phyloP scores from a whole-genome alignment of 2,888 invertebrate species.

The Smittia sp. region DNA sequence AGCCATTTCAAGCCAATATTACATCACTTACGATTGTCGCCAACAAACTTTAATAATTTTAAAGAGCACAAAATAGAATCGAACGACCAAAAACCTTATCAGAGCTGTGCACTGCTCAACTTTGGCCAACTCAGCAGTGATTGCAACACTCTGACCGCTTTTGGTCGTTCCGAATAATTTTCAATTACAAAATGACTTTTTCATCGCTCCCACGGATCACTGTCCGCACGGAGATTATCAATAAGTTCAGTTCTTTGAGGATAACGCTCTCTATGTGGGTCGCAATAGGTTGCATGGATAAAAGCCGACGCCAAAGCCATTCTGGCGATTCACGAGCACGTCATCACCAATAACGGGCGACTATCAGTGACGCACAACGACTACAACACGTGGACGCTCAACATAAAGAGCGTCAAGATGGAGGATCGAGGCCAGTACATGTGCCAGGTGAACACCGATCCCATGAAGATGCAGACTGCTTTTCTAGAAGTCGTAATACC shows the following conservation, averaged over 20 bases:
- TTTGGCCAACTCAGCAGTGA: too few relatives aligned
- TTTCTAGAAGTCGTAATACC: conserved; percentile 88
- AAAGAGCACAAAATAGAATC: too few relatives aligned
- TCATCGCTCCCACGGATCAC: background rate
- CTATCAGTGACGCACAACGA: conserved; percentile 88
- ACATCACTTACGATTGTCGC: too few relatives aligned
- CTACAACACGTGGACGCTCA: conserved; percentile 90
- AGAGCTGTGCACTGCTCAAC: too few relatives aligned
- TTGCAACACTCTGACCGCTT: background rate
- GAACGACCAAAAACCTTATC: too few relatives aligned
- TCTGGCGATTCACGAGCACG: conserved; percentile 89
- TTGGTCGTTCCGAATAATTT: background rate
- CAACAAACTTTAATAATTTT: too few relatives aligned
- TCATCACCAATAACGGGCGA: conserved; percentile 88
- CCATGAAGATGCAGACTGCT: conserved; percentile 92
- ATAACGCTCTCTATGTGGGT: conserved; percentile 18
- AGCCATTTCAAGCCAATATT: too few relatives aligned
- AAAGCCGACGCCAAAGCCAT: conserved; percentile 92
- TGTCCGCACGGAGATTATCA: conserved; percentile 1
- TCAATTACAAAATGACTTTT: background rate
- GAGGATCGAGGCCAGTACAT: conserved; percentile 89
- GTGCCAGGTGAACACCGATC: conserved; percentile 94
- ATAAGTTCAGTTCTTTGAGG: conserved; percentile 31
- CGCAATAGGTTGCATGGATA: conserved; percentile 85
- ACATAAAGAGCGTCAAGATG: conserved; percentile 77